Base-by-base conservation (phyloP, 2,888 invertebrate species). In the Perizoma affinitatum region DNA sequence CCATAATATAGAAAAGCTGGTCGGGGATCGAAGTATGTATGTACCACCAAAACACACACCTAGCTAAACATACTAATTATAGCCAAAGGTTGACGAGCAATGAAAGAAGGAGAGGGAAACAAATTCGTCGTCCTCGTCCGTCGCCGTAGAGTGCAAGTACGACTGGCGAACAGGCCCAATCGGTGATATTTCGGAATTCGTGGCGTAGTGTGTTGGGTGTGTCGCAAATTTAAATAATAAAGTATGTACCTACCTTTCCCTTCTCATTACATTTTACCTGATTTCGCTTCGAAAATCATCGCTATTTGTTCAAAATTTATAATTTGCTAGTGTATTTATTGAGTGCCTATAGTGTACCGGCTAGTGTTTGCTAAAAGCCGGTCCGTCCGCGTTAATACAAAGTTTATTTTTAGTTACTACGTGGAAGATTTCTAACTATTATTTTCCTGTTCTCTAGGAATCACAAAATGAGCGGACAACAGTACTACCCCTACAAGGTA, bases 401-500 rank as follows among this genome's bases (percentile, higher is more conserved):
- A 8, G 9, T 75, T 80, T 90, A 88, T 88, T 87, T 88, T 84
- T 88, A 88, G 83, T 55, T 43, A 71, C 66, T 63, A 62, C 58
- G 69, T 75, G 74, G 76, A 74, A 72, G 64, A 22, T 69, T 72
- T 80, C 72, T 77, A 78, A 64, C 71, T 74, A 69, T 62, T 54
- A 72, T 76, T 81, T 76, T 78, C 58, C 41, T 11, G 81, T 83
- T 83, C 72, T 78, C 83, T 86, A 88, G 88, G 80, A 86, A 83
- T 76, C 76, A 82, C 90, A 94, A 87, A 82, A 96, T 96, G 96
- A 95, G 95, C 88, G 95, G 95, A 84, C 95, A 96, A 79, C 96
- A 96, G 90, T 96, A 96, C 90, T 96, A 96, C 90, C 96, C 96
- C 80, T 96, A 96, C 95, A 96, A 96, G 95, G 96, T 96, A 87